A percentile compares a stretch with the other conserved stretches of the same genome.
These are phyloP conservation scores for Tyrannus savana DNA, from an alignment of 2,113 vertebrate species.

Conservation along the genomic window DNA sequence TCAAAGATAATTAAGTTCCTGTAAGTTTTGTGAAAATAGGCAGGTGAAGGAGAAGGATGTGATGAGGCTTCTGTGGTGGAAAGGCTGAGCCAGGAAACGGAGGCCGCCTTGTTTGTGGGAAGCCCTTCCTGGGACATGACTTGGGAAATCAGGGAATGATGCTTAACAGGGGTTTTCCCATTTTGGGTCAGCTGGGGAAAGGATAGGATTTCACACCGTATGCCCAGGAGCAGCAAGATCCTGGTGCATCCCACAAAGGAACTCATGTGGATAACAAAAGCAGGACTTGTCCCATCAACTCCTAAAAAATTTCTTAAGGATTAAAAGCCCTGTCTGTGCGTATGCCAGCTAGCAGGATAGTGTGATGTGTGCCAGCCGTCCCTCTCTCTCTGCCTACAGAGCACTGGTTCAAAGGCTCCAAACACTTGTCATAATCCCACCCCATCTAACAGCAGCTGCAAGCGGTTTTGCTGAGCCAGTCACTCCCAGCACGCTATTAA, in stretches of 20 bases:
- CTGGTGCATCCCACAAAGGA: not conserved
- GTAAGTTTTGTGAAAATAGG: not conserved
- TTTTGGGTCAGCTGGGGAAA: not conserved
- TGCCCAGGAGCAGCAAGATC: not conserved
- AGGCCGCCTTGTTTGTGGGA: not conserved
- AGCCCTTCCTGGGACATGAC: not conserved
- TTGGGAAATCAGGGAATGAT: not conserved
- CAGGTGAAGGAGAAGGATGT: not conserved
- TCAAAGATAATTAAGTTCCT: slow-evolving; percentile 66
- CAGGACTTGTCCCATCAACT: not conserved
- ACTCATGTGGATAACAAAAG: rapidly evolving
- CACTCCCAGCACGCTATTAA: not conserved
- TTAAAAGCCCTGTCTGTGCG: not conserved
- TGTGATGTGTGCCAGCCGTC: rapidly evolving
- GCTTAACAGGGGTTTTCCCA: not conserved
- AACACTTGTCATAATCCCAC: not conserved
- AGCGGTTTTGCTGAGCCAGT: not conserved
- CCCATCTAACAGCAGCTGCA: not conserved
- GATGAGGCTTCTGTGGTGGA: not conserved
- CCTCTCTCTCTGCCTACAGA: not conserved
- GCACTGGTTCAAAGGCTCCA: not conserved
- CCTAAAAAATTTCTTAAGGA: not conserved
- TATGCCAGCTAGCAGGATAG: not conserved
- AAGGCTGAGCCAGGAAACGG: not conserved
- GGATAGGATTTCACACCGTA: rapidly evolving